phyloP scores from a whole-genome alignment of 2,888 invertebrate species.

The Conistra vaccinii region DNA sequence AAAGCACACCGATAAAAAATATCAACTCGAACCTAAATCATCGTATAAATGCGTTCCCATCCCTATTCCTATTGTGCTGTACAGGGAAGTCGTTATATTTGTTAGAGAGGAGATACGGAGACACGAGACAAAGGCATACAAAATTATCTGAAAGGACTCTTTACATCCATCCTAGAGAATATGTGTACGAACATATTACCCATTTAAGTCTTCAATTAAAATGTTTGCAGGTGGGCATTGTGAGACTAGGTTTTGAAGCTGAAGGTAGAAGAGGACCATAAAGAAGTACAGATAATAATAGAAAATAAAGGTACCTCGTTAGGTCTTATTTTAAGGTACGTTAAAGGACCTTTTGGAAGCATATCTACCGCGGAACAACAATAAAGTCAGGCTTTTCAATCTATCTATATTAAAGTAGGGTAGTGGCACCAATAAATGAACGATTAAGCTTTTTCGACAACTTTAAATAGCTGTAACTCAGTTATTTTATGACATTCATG shows the following conservation, averaged over 20 bases:
- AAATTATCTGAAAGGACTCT: slow-evolving; percentile 39
- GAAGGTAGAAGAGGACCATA: not conserved
- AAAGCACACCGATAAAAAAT: slow-evolving; percentile 11
- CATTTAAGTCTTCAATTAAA: slow-evolving; percentile 37
- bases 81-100: slow-evolving; percentile 63
- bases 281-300: slow-evolving; percentile 6
- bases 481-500: too few relatives aligned
- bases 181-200: slow-evolving; percentile 10
- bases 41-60: slow-evolving; percentile 33
- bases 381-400: too few relatives aligned
- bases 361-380: not conserved
- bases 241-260: not conserved
- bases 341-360: not conserved
- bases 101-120: slow-evolving; percentile 36
- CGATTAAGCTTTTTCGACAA: too few relatives aligned
- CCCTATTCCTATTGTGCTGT: slow-evolving; percentile 55
- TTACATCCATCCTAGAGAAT: slow-evolving; percentile 19
- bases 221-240: slow-evolving; percentile 5
- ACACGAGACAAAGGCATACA: slow-evolving; percentile 53
- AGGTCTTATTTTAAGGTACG: not conserved
- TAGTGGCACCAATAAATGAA: too few relatives aligned
- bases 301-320: not conserved
- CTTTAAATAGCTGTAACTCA: too few relatives aligned
- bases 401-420: too few relatives aligned
- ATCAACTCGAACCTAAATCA: slow-evolving; percentile 14